These are phyloP conservation scores for Sphyrna mokarran DNA, from an alignment of 2,113 vertebrate genomes.

Conservation along the genomic window DNA sequence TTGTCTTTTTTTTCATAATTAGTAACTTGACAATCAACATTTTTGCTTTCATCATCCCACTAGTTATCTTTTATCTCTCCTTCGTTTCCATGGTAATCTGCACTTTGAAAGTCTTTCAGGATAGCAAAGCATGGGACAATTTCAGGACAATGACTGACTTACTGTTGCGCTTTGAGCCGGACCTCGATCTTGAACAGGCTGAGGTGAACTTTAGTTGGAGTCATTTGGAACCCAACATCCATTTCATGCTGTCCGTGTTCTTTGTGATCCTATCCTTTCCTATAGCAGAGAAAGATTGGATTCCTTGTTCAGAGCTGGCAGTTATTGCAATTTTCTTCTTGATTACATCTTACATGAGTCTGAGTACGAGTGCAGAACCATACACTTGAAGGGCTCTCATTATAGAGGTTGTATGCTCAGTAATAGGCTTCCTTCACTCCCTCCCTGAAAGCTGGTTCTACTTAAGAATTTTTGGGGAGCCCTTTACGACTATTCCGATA, in stretches of 20 bases:
- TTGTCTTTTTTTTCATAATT: slow-evolving; percentile 95
- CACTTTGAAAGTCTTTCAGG: slow-evolving; percentile 92
- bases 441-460: slow-evolving; percentile 61
- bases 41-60: slow-evolving; percentile 83
- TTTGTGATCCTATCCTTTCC: slow-evolving; percentile 93
- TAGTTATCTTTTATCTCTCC: slow-evolving; percentile 89
- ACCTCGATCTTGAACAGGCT: slow-evolving; percentile 85
- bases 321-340: slow-evolving; percentile 82
- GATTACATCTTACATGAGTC: slow-evolving; percentile 81
- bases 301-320: slow-evolving; percentile 88
- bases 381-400: slow-evolving; percentile 74
- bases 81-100: slow-evolving; percentile 95
- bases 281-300: slow-evolving; percentile 80
- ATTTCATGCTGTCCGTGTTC: slow-evolving; percentile 83
- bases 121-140: slow-evolving; percentile 94
- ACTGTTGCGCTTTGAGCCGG: slow-evolving; percentile 83
- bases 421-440: slow-evolving; percentile 63
- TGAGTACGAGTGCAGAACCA: slow-evolving; percentile 75
- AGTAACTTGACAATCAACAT: slow-evolving; percentile 95
- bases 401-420: slow-evolving; percentile 70
- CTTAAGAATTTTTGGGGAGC: slow-evolving; percentile 64
- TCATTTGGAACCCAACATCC: slow-evolving; percentile 84
- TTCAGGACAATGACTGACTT: slow-evolving; percentile 79
- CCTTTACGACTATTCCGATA: slow-evolving; percentile 65
- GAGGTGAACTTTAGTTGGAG: slow-evolving; percentile 95